Percentiles rank a stretch among this genome's conserved stretches.
phyloP scores from a whole-genome alignment of 2,888 invertebrate species.

The Megastigmus dorsalis region DNA sequence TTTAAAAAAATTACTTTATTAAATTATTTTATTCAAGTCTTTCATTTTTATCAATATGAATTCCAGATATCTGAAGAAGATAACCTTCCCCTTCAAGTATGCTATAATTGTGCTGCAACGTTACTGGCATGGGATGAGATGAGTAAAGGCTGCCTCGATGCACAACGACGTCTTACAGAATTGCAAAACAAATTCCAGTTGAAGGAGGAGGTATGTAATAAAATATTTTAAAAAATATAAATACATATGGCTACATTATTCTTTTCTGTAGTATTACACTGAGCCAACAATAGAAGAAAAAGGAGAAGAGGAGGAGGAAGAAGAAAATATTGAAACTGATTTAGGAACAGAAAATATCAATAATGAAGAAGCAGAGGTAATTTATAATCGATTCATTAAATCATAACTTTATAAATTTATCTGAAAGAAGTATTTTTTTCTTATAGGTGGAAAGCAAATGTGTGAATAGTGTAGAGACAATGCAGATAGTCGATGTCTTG shows the following conservation, averaged over 20 bases:
- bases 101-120: slow-evolving; percentile 80
- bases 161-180: slow-evolving; percentile 73
- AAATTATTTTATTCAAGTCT: too few species aligned
- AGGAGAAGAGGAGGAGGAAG: too few species aligned
- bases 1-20: too few species aligned
- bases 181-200: slow-evolving; percentile 55
- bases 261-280: slow-evolving; percentile 27
- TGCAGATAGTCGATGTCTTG: neutral
- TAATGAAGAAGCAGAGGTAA: slow-evolving; percentile 27
- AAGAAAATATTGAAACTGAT: slow-evolving; percentile 23
- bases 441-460: neutral
- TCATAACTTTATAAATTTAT: neutral
- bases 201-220: slow-evolving; percentile 36
- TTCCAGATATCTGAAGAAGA: slow-evolving; percentile 76
- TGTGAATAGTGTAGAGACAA: neutral
- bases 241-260: neutral
- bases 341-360: slow-evolving; percentile 17
- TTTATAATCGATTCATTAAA: neutral
- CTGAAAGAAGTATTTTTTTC: neutral
- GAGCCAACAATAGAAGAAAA: slow-evolving; percentile 5
- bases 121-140: slow-evolving; percentile 81
- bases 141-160: slow-evolving; percentile 76
- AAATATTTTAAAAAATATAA: slow-evolving; percentile 5
- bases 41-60: too few species aligned
- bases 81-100: slow-evolving; percentile 78